phyloP scores from a whole-genome alignment of 2,113 vertebrate species.

The Heterocephalus glaber region DNA sequence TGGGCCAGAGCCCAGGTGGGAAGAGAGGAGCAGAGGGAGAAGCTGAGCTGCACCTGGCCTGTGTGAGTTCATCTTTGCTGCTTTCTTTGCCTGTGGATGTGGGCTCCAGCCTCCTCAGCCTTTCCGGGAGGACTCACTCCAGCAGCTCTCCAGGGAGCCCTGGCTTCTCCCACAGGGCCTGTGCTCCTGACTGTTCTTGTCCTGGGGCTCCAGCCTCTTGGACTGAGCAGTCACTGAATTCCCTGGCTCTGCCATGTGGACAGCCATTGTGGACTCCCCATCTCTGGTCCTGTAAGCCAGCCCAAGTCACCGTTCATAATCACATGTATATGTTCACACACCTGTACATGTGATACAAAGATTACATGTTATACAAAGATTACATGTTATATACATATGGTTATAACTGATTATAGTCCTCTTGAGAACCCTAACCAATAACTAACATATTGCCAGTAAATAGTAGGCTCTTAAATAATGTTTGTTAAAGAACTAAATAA shows the following conservation, averaged over 20 bases:
- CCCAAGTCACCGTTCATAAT: background rate
- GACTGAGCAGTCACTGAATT: background rate
- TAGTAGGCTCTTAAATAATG: slow-evolving; percentile 12
- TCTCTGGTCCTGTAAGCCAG: background rate
- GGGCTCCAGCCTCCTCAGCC: background rate
- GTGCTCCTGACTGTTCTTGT: background rate
- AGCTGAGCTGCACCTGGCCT: background rate
- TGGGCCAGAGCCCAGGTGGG: background rate
- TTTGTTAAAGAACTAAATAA: slow-evolving; percentile 21
- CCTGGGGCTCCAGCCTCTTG: background rate
- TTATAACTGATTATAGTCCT: background rate
- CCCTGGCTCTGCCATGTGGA: background rate
- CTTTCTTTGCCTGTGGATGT: background rate
- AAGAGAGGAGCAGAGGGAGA: background rate
- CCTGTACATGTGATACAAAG: background rate
- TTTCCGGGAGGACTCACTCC: background rate
- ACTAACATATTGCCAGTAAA: background rate
- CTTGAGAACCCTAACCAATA: background rate
- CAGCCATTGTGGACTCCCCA: background rate
- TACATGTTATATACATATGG: background rate
- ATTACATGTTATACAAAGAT: background rate
- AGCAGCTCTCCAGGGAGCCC: background rate
- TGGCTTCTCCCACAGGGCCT: background rate
- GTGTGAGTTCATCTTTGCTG: background rate
- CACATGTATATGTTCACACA: background rate